phyloP scores from a whole-genome alignment of 2,113 vertebrate species.

The Pipra filicauda region DNA sequence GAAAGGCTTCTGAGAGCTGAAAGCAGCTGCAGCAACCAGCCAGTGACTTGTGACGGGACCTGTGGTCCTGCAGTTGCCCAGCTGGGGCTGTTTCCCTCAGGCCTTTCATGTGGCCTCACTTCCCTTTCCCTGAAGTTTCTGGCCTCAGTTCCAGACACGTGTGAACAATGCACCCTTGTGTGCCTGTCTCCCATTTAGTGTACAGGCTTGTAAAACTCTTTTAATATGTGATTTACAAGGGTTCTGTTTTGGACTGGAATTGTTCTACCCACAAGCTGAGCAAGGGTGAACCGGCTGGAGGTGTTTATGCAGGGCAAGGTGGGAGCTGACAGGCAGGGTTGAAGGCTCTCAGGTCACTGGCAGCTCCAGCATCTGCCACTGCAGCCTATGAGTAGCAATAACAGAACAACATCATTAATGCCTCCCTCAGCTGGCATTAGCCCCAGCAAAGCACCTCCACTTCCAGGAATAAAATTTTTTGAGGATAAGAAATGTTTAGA shows the following conservation, averaged over 20 bases:
- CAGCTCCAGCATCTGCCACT: not conserved
- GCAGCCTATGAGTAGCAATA: not conserved
- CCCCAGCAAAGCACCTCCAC: not conserved
- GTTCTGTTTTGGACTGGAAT: not conserved
- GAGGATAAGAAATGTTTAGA: not conserved
- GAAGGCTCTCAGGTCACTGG: not conserved
- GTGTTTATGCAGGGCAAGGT: not conserved
- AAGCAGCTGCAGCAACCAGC: not conserved
- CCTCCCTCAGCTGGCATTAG: not conserved
- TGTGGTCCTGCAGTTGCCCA: not conserved
- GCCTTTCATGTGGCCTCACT: not conserved
- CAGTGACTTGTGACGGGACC: not conserved
- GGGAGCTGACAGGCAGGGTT: not conserved
- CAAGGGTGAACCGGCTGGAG: not conserved
- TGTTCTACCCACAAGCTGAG: not conserved
- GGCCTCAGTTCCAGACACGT: not conserved
- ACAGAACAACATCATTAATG: not conserved
- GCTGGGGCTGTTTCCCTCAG: not conserved
- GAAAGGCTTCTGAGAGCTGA: not conserved
- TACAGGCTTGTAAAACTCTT: not conserved
- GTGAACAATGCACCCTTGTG: constrained; percentile 25
- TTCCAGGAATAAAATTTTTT: not conserved
- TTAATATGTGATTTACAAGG: not conserved
- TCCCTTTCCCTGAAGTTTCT: constrained; percentile 8
- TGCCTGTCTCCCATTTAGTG: not conserved